Evolutionary conservation across 1,140 invertebrate genomes (phyloP).

Genomic region (Eurosta solidaginis): DNA sequence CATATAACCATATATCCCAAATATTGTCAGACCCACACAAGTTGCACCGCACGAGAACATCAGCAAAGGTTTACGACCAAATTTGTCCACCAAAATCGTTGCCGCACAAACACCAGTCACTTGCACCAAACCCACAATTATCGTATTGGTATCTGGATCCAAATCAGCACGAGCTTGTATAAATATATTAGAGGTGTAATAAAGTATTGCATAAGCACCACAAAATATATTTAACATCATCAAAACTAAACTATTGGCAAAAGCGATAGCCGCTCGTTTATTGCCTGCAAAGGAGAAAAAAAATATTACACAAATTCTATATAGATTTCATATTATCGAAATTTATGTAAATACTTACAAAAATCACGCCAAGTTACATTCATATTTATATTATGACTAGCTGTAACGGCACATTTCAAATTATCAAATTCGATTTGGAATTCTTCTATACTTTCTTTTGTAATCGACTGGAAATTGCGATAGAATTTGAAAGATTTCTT

Average conservation of each 20-base stretch:
- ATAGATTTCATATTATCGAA: not conserved
- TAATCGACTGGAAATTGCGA: conserved; percentile 38
- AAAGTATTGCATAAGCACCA: conserved; percentile 50
- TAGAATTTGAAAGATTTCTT: conserved; percentile 46
- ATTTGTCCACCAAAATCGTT: conserved; percentile 50
- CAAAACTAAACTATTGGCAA: conserved; percentile 46
- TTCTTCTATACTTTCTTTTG: conserved; percentile 33
- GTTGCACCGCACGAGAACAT: conserved; percentile 45
- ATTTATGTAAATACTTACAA: too few species aligned
- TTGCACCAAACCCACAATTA: conserved; percentile 63
- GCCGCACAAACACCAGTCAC: conserved; percentile 59
- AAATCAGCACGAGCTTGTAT: conserved; percentile 64
- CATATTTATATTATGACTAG: conserved; percentile 37
- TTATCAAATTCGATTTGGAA: conserved; percentile 38
- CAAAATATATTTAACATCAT: conserved; percentile 51
- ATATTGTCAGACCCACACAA: conserved; percentile 39
- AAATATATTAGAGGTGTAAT: conserved; percentile 67
- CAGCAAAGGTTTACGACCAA: conserved; percentile 47
- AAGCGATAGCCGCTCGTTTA: conserved; percentile 40
- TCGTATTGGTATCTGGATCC: conserved; percentile 64
- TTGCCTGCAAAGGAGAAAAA: conserved; percentile 38
- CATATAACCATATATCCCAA: conserved; percentile 48
- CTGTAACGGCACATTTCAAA: conserved; percentile 40
- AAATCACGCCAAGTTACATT: conserved; percentile 39
- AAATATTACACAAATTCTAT: not conserved